Conservation (phyloP, 2,888 invertebrate species). For the Daptonema setosum region DNA sequence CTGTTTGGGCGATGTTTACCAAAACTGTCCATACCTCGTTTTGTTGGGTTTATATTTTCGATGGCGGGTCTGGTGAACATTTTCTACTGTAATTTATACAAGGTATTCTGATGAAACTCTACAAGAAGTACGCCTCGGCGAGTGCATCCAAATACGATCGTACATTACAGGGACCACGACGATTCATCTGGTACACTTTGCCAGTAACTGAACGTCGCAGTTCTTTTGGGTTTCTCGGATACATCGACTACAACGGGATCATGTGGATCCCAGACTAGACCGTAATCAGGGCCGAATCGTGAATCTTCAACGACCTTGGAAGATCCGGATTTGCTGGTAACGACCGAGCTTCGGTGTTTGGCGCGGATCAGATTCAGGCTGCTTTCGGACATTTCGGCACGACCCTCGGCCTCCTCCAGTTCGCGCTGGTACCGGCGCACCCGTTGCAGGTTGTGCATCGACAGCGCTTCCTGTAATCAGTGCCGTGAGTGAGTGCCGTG, state of each 20-base stretch:
- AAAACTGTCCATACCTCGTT: no score
- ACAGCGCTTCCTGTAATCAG: slow-evolving; percentile 20
- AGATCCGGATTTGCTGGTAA: slow-evolving; percentile 15
- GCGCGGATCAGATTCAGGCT: slow-evolving; percentile 80
- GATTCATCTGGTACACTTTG: not conserved
- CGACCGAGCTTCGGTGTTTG: slow-evolving; percentile 52
- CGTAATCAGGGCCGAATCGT: no score
- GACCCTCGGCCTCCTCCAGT: slow-evolving; percentile 85
- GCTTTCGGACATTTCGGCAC: slow-evolving; percentile 77
- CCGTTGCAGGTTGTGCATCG: slow-evolving; percentile 61
- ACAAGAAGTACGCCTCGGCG: not conserved
- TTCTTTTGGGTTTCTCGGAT: no score
- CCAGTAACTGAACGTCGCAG: no score
- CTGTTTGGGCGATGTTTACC: not conserved
- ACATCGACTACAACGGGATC: no score
- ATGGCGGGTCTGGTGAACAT: no score
- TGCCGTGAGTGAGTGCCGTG: no score
- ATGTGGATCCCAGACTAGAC: no score
- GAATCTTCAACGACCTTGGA: slow-evolving; percentile 15
- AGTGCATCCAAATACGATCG: not conserved
- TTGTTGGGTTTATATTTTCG: no score
- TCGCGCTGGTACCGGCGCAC: slow-evolving; percentile 95
- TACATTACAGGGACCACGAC: not conserved
- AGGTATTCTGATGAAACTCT: no score
- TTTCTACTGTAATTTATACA: no score